Evolutionary conservation across 2,797 vertebrate species (phyloP).

Genomic region (Pelodytes ibericus): DNA sequence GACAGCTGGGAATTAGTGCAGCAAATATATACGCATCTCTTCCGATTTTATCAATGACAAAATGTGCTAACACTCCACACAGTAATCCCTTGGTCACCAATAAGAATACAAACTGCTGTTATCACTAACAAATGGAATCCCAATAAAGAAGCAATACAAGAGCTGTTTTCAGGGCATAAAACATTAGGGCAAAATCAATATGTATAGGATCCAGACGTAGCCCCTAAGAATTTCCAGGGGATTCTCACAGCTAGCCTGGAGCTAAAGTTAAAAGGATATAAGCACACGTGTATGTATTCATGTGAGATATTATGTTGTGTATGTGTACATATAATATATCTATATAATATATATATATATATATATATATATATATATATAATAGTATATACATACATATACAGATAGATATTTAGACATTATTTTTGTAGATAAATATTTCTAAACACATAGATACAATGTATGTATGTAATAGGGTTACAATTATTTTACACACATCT

Average conservation of each 20-base stretch:
- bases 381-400: too few relatives aligned
- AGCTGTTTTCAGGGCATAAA: not conserved
- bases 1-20: constrained; percentile 24
- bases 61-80: not conserved
- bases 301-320: too few relatives aligned
- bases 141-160: not conserved
- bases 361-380: too few relatives aligned
- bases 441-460: not conserved
- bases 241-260: too few relatives aligned
- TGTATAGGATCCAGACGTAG: not conserved
- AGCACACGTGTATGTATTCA: too few relatives aligned
- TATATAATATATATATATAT: too few relatives aligned
- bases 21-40: constrained; percentile 13
- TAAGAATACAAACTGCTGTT: not conserved
- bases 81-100: not conserved
- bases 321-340: too few relatives aligned
- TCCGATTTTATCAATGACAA: constrained; percentile 9
- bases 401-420: too few relatives aligned
- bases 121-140: constrained; percentile 1
- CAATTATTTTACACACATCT: not conserved
- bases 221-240: not conserved
- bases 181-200: not conserved
- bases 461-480: not conserved
- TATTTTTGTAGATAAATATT: too few relatives aligned
- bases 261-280: too few relatives aligned